Evolutionary conservation across 2,888 invertebrate genomes (phyloP), one percentile per base, ranked within the genome.

Genomic region (Trachelus troglodyta): DNA sequence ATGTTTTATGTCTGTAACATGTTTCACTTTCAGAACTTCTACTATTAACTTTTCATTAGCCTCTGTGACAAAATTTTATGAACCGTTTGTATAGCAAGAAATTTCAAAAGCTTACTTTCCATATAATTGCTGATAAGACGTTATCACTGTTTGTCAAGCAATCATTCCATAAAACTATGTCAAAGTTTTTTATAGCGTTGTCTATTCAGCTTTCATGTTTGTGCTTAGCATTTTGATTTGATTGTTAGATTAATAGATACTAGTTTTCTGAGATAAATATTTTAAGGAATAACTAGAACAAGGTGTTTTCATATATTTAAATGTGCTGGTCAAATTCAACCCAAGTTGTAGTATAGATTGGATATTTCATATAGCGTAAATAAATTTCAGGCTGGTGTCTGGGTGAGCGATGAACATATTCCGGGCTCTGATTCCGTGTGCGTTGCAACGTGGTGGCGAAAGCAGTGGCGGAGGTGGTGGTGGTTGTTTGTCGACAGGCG

Each of bases 381-480:
- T 76, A 76, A 35, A 76, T 88, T 87, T 79, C 87, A 93, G 93
- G 93, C 93, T 90, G 91, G 92, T 92, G 93, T 93, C 93, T 93
- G 93, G 93, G 92, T 92, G 90, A 93, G 92, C 92, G 91, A 93
- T 93, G 93, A 93, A 93, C 92, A 91, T 93, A 91, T 93, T 93
- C 90, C 92, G 93, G 90, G 93, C 93, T 87, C 89, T 93, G 85
- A 93, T 93, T 87, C 93, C 93, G 89, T 93, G 93, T 92, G 93
- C 93, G 90, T 92, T 93, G 92, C 93, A 93, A 92, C 92, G 93
- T 91, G 92, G 92, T 87, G 89, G 89, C 80, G 88, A 89, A 83
- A 90, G 87, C 86, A 89, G 82, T 81, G 84, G 87, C 79, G 86
- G 83, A 78, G 83, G 81, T 75, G 84, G 83, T 81, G 83, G 82